A percentile compares a stretch with the other conserved stretches of the same genome.
Conservation (phyloP, 2,113 vertebrate genomes). For the Eira barbara region DNA sequence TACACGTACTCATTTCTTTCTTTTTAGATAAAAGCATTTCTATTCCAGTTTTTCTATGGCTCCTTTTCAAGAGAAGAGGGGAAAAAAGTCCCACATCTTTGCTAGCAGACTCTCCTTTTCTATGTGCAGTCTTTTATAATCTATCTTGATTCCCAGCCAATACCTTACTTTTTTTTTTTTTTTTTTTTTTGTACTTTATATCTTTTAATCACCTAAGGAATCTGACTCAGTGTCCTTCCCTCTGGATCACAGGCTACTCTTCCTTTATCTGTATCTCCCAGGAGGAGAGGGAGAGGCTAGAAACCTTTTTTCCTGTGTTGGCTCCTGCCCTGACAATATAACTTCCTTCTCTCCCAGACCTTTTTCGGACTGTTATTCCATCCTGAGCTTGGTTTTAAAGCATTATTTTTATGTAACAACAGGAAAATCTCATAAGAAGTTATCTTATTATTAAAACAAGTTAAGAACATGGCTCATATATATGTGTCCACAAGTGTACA, state of each 20-base stretch:
- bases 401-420: background rate
- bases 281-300: slow-evolving; percentile 51
- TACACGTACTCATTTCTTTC: slow-evolving; percentile 75
- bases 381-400: slow-evolving; percentile 19
- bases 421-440: background rate
- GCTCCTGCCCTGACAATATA: slow-evolving; percentile 53
- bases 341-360: slow-evolving; percentile 51
- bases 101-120: slow-evolving; percentile 69
- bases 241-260: slow-evolving; percentile 66
- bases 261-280: slow-evolving; percentile 69
- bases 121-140: slow-evolving; percentile 77
- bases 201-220: slow-evolving; percentile 75
- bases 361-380: slow-evolving; percentile 54
- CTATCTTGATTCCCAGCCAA: slow-evolving; percentile 75
- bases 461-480: background rate
- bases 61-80: slow-evolving; percentile 49
- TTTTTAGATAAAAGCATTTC: slow-evolving; percentile 77
- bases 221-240: slow-evolving; percentile 68
- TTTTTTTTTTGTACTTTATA: slow-evolving; percentile 52
- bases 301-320: slow-evolving; percentile 56
- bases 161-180: slow-evolving; percentile 56
- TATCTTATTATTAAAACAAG: slow-evolving; percentile 11
- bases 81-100: slow-evolving; percentile 39
- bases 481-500: background rate
- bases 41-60: slow-evolving; percentile 65